Evolutionary conservation across 2,113 vertebrate species (phyloP).

Genomic region (Mustela lutreola): DNA sequence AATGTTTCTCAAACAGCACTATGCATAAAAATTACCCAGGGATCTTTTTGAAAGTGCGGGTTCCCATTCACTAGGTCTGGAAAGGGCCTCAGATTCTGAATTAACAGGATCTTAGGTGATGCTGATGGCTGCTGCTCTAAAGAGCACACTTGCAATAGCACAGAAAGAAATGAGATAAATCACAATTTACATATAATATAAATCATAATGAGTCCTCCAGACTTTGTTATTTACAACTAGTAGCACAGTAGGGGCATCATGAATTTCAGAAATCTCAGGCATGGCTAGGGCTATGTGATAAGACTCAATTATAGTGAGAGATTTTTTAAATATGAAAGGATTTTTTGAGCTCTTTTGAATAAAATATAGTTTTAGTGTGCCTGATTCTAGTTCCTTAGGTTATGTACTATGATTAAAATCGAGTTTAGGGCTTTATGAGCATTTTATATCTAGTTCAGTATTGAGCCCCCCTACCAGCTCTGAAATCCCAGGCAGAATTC

Average conservation of each 20-base stretch:
- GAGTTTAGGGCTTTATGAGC: background rate
- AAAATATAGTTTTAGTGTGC: background rate
- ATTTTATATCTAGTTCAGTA: background rate
- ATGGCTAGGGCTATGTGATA: background rate
- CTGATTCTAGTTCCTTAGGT: background rate
- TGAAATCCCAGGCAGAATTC: background rate
- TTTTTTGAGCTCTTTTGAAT: background rate
- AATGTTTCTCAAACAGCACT: background rate
- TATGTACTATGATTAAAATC: background rate
- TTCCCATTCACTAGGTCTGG: constrained; percentile 28
- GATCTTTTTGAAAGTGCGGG: constrained; percentile 1
- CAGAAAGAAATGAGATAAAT: background rate
- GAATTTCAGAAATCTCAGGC: background rate
- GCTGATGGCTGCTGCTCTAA: background rate
- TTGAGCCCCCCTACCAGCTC: background rate
- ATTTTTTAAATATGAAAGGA: background rate
- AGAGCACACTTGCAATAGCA: background rate
- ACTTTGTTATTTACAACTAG: background rate
- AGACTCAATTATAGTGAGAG: background rate
- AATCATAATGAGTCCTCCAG: background rate
- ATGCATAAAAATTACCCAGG: background rate
- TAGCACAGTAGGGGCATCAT: background rate
- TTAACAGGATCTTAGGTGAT: background rate
- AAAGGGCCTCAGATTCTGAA: background rate
- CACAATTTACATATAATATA: background rate